A percentile compares a stretch with the other conserved stretches of the same genome.
Evolutionary conservation across 2,113 vertebrate genomes (phyloP).

Genomic region (Cynopterus brachyotis): DNA sequence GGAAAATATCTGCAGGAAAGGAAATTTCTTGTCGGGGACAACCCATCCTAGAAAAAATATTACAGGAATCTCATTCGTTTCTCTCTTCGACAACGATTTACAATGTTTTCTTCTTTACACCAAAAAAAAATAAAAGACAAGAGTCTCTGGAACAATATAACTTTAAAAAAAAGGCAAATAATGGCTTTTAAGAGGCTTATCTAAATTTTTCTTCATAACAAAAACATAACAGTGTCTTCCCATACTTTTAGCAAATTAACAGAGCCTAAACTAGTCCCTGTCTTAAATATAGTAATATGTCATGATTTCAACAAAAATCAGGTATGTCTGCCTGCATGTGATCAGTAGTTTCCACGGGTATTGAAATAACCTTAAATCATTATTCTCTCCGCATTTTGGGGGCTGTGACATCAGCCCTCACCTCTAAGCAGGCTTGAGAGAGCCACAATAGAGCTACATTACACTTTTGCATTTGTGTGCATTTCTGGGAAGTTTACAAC

Average conservation of each 20-base stretch:
- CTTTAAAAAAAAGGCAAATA: background rate
- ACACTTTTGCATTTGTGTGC: background rate
- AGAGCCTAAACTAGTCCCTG: background rate
- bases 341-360: constrained; percentile 1
- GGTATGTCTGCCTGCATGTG: background rate
- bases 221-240: background rate
- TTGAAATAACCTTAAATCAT: constrained; percentile 38
- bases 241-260: background rate
- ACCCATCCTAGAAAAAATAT: background rate
- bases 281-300: background rate
- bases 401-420: constrained; percentile 23
- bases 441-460: background rate
- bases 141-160: background rate
- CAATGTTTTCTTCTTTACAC: background rate
- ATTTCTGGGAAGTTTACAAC: background rate
- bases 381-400: constrained; percentile 21
- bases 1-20: background rate
- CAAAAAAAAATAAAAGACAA: background rate
- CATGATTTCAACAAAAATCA: constrained; percentile 8
- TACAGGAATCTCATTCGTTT: background rate
- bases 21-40: background rate
- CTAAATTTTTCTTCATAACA: background rate
- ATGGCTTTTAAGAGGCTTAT: background rate
- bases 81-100: background rate
- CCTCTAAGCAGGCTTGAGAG: background rate